These are phyloP conservation scores for Procambarus clarkii DNA, from an alignment of 1,140 invertebrate genomes.

Conservation along the genomic window DNA sequence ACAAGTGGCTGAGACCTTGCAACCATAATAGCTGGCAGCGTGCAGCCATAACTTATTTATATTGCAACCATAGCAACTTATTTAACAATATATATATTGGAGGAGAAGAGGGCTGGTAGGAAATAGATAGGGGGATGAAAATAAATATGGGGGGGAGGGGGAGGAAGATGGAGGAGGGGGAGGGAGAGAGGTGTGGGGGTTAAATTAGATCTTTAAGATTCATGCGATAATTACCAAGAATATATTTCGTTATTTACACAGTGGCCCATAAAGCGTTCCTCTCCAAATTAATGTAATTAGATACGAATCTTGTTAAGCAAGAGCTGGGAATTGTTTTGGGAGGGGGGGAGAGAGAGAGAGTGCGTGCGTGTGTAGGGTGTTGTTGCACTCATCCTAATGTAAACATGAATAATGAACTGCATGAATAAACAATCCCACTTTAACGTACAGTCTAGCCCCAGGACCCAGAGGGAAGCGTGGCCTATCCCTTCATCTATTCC, in stretches of 20 bases:
- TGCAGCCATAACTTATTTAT: too few species aligned
- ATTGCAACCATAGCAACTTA: too few species aligned
- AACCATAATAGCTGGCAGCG: too few species aligned
- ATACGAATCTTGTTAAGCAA: not conserved
- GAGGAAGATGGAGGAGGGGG: not conserved
- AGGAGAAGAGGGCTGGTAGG: too few species aligned
- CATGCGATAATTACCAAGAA: not conserved
- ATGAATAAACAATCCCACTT: constrained; percentile 8
- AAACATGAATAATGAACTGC: constrained; percentile 15
- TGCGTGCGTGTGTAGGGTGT: not conserved
- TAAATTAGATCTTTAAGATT: not conserved
- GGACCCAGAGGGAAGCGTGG: not conserved
- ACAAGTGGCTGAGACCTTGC: too few species aligned
- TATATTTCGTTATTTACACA: not conserved
- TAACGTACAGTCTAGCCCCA: not conserved
- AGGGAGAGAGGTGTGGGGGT: not conserved
- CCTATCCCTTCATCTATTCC: constrained; percentile 3
- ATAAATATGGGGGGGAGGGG: too few species aligned
- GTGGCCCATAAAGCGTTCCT: not conserved
- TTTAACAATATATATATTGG: too few species aligned
- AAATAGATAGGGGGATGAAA: too few species aligned
- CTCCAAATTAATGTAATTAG: not conserved
- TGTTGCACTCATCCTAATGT: constrained; percentile 13
- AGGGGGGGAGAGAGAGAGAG: not conserved
- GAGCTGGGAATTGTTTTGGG: not conserved